Evolutionary conservation across 2,888 invertebrate genomes (phyloP), one percentile per base, ranked within the genome.

Genomic region (Lasioglossum zephyrum): DNA sequence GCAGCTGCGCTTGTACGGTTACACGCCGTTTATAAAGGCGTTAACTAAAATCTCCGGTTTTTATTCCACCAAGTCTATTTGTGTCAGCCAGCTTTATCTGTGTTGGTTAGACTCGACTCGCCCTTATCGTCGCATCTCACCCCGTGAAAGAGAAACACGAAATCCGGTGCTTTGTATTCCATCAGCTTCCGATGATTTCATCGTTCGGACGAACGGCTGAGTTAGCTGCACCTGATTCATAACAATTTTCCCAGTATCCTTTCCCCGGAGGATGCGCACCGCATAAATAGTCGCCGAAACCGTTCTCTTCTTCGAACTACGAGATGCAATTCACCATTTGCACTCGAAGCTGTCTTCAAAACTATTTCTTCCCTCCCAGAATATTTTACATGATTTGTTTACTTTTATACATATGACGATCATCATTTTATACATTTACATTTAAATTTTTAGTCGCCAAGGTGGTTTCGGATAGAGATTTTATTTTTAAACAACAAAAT

Each of bases 121-220:
- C 79, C 70, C 78, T 90, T 91, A 91, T 91, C 90, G 75, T 36
- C 18, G 74, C 81, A 91, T 91, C 90, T 91, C 70, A 26, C 77
- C 41, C 70, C n/a, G 70, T 22, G 4, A n/a, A 70, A 41, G 22
- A 60, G 72, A 84, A 60, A 74, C 57, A 73, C 36, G 36, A 69
- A 69, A 73, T 73, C 60, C 41, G 47, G 69, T 81, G 77, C 79
- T 91, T 87, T 83, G 84, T 88, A 91, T 91, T 87, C 90, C 44
- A 80, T 18, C 74, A 73, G 86, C 81, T 77, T 77, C 77, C 84
- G 80, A 90, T 86, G 79, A 66, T 84, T 77, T 82, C 77, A 78
- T 82, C 77, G 57, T 72, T 41, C 73, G 82, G 70, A 60, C 63
- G 66, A 53, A 80, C 39, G 4, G 47, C 11, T 11, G 81, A 77